Evolutionary conservation across 2,797 vertebrate species (phyloP).

Genomic region (Thaleichthys pacificus): DNA sequence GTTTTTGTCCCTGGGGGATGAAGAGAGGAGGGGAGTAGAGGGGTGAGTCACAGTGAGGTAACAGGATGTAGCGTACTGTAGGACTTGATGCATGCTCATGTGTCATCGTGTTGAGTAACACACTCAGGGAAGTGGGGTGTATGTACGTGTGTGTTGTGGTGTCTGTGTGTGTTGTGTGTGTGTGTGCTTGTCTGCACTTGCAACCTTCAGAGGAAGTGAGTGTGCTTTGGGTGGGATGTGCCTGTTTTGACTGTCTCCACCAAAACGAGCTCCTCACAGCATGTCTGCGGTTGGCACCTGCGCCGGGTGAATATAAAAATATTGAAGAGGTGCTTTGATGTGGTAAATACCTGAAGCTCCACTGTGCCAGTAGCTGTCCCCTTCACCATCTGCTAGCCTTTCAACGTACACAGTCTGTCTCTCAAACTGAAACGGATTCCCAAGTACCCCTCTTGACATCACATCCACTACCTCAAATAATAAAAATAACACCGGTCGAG

Average conservation of each 20-base stretch:
- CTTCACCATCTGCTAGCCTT: conserved; percentile 47
- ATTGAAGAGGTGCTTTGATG: conserved; percentile 52
- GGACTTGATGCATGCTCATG: not conserved
- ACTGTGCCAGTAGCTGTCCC: conserved; percentile 39
- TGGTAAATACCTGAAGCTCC: conserved; percentile 39
- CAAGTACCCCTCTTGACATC: conserved; percentile 27
- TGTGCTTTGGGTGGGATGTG: not conserved
- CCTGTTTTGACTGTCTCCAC: conserved; percentile 1
- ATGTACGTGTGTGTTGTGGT: conserved; percentile 16
- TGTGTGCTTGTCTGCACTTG: not conserved
- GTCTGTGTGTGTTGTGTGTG: conserved; percentile 4
- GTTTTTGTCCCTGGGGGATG: not conserved
- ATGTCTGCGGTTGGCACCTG: conserved; percentile 28
- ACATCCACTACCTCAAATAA: conserved; percentile 3
- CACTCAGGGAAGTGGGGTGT: not conserved
- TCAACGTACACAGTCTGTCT: conserved; percentile 29
- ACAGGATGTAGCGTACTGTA: not conserved
- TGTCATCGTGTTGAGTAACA: not conserved
- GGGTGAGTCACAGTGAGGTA: not conserved
- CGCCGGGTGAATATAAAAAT: conserved; percentile 31
- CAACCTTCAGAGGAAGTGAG: not conserved
- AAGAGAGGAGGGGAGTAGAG: not conserved
- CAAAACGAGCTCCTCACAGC: not conserved
- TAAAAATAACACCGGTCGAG: conserved; percentile 14
- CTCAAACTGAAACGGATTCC: conserved; percentile 46